Evolutionary conservation across 1,140 invertebrate genomes (phyloP).

Genomic region (Gryon sp.): DNA sequence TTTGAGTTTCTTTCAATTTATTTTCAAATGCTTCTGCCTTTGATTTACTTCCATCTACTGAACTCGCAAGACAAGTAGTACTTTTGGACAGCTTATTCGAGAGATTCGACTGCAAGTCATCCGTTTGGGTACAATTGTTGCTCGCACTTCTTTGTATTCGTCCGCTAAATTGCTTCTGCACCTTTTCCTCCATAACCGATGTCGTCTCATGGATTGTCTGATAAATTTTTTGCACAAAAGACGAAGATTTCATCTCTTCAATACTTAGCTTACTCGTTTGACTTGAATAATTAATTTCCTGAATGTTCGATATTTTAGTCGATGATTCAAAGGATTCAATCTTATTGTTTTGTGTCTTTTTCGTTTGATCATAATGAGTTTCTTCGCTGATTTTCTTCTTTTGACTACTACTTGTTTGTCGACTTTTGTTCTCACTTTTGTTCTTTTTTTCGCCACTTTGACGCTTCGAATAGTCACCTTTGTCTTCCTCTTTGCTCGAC

Average conservation of each 20-base stretch:
- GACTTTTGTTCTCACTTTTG: conserved; percentile 21
- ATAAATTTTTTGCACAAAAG: conserved; percentile 72
- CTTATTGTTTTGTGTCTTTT: conserved; percentile 16
- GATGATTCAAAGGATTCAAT: conserved; percentile 30
- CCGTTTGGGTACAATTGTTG: background rate
- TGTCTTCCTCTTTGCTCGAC: conserved; percentile 2
- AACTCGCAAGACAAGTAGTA: conserved; percentile 33
- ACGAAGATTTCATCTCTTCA: conserved; percentile 68
- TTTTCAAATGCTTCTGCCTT: conserved; percentile 58
- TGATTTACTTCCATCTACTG: background rate
- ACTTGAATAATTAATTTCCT: conserved; percentile 65
- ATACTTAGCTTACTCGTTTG: conserved; percentile 62
- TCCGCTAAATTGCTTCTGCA: conserved; percentile 59
- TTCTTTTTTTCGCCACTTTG: conserved; percentile 3
- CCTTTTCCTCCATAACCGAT: conserved; percentile 68
- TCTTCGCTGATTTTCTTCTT: conserved; percentile 17
- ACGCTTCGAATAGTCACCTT: conserved; percentile 8
- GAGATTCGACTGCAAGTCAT: background rate
- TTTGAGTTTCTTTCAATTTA: conserved; percentile 67
- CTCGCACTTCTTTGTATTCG: conserved; percentile 11
- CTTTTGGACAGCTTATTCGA: conserved; percentile 39
- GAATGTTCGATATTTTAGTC: conserved; percentile 35
- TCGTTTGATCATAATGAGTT: conserved; percentile 1
- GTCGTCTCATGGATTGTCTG: conserved; percentile 68
- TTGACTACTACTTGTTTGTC: conserved; percentile 13